Percentiles rank a stretch among this genome's conserved stretches.
Evolutionary conservation across 2,888 invertebrate genomes (phyloP).

Genomic region (Apantesis nais): DNA sequence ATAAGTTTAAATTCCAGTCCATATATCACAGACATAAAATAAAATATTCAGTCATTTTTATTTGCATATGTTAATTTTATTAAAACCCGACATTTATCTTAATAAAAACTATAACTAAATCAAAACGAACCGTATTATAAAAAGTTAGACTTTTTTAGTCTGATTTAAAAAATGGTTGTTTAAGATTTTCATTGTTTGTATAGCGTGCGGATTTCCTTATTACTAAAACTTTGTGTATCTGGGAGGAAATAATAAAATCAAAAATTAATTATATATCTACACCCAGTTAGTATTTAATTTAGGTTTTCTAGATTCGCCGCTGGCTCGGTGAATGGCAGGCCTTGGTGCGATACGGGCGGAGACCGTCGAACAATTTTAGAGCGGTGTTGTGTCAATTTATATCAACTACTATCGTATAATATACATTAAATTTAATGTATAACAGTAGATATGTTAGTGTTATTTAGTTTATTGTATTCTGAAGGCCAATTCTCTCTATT

Average conservation of each 20-base stretch:
- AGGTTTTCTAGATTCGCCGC: conserved; percentile 43
- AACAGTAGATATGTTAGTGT: neutral
- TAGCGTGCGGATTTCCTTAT: conserved; percentile 12
- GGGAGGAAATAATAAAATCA: conserved; percentile 11
- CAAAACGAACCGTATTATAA: neutral
- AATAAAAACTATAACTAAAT: neutral
- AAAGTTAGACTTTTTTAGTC: neutral
- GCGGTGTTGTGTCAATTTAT: conserved; percentile 35
- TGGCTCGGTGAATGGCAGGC: conserved; percentile 60
- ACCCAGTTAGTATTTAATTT: conserved; percentile 14
- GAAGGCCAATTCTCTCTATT: neutral
- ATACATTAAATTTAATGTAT: neutral
- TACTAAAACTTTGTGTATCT: conserved; percentile 3
- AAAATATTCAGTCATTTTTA: neutral
- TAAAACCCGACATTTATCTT: neutral
- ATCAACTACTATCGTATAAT: conserved; percentile 9
- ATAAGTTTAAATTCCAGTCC: no score
- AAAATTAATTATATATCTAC: conserved; percentile 10
- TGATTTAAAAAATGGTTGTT: neutral
- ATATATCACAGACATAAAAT: neutral
- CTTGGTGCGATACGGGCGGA: conserved; percentile 55
- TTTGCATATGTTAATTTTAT: neutral
- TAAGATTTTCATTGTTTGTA: conserved; percentile 11
- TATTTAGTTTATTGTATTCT: neutral
- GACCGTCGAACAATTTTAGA: conserved; percentile 51